Evolutionary conservation across 1,140 invertebrate species (phyloP), one percentile per base, ranked within the genome.

Genomic region (Heliconius hewitsoni): DNA sequence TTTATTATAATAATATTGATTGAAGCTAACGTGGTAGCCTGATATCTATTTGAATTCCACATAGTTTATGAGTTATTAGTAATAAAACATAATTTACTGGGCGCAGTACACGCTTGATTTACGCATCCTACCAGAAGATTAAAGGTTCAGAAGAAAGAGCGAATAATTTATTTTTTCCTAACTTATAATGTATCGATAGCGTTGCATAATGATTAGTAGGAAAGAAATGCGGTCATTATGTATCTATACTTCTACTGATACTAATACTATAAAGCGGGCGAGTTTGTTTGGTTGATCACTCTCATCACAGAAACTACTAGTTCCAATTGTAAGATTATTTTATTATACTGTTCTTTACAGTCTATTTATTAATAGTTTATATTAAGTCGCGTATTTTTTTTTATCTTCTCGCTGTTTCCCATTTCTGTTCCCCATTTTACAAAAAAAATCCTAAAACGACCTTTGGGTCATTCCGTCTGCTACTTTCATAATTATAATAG

Each of bases 71-170:
- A 78, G 57, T 73, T 75, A 73, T 52, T 71, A 73, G 71, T 78
- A 73, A 73, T 78, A 74, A 78, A 78, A 78, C 70, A 74, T 74
- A 74, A 78, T 78, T 78, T 78, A 78, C 55, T 66, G n/a, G 55
- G 60, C 55, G 57, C 42, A 8, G n/a, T 66, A 70, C 57, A 75
- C 39, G 39, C 37, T 70, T 73, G 73, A 74, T 78, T 78, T 78
- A 78, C 72, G 66, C 30, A 9, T 57, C 52, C 37, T 55, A 66
- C 46, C 27, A 27, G 11, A 30, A 46, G 77, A 78, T 78, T 78
- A 74, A 74, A 78, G 70, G 77, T 72, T 50, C 18, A 42, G 60
- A 16, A 34, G 34, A 66, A 37, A 73, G 50, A 78, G 73, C 57
- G 42, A 19, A 42, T 78, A 71, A 78, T 78, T 78, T 78, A 76